Conservation (phyloP, 2,797 vertebrate species). For the Protonibea diacanthus region DNA sequence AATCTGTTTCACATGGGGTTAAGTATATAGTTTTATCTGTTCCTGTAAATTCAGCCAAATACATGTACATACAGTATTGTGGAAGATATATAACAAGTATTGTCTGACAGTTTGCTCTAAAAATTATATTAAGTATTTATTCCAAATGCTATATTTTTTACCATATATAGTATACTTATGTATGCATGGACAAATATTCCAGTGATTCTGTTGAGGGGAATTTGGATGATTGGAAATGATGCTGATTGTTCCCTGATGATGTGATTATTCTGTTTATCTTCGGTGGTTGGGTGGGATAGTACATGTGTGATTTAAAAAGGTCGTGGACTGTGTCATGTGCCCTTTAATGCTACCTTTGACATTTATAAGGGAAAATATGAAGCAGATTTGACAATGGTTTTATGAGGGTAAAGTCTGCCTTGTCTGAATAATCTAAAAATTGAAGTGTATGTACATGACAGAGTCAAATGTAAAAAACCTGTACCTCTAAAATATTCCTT, state of each 20-base stretch:
- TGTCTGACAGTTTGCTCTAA: constrained; percentile 79
- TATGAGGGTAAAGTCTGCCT: constrained; percentile 30
- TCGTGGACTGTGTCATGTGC: constrained; percentile 57
- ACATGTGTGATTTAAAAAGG: constrained; percentile 46
- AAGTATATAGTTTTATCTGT: constrained; percentile 65
- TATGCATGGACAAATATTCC: constrained; percentile 84
- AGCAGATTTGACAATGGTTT: constrained; percentile 36
- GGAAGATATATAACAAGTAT: constrained; percentile 81
- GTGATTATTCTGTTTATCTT: constrained; percentile 59
- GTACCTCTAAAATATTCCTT: constrained; percentile 79
- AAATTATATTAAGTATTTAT: constrained; percentile 87
- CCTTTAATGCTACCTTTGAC: constrained; percentile 51
- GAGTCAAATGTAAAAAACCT: constrained; percentile 70
- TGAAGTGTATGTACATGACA: constrained; percentile 50
- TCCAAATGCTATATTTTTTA: constrained; percentile 88
- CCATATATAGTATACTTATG: constrained; percentile 82
- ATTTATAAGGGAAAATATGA: constrained; percentile 21
- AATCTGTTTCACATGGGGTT: constrained; percentile 65
- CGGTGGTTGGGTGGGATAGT: constrained; percentile 56
- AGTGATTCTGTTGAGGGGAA: constrained; percentile 64
- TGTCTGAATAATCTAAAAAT: constrained; percentile 55
- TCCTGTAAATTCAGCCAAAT: constrained; percentile 77
- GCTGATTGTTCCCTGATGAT: constrained; percentile 63
- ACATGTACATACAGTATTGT: constrained; percentile 82
- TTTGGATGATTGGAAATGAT: constrained; percentile 50